Evolutionary conservation across 23 tunicate genomes (phyloP).

Genomic region (Corella eumyota): DNA sequence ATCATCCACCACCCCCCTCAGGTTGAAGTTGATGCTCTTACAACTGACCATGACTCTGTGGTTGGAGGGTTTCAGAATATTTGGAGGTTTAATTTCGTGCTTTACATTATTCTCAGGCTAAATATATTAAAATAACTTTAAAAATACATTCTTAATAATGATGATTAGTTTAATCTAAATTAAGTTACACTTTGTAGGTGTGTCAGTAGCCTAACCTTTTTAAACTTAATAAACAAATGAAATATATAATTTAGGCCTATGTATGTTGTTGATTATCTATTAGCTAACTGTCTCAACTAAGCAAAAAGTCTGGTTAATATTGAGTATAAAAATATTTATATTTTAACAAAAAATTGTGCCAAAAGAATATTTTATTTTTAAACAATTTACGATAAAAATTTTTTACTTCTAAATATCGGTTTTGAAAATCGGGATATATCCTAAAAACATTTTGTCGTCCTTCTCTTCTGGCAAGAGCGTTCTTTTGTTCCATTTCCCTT

Average conservation of each 20-base stretch:
- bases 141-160: too few relatives aligned
- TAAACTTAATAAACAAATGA: too few relatives aligned
- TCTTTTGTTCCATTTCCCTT: slow-evolving; percentile 79
- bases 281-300: too few relatives aligned
- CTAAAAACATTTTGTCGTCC: slow-evolving; percentile 43
- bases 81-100: slow-evolving; percentile 22
- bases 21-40: slow-evolving; percentile 49
- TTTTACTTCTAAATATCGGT: slow-evolving; percentile 22
- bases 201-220: too few relatives aligned
- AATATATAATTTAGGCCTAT: too few relatives aligned
- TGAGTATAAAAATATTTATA: too few relatives aligned
- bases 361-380: too few relatives aligned
- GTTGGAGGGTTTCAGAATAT: slow-evolving; percentile 18
- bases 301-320: too few relatives aligned
- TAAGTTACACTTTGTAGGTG: too few relatives aligned
- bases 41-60: slow-evolving; percentile 61
- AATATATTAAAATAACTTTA: neutral
- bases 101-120: neutral
- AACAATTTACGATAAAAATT: neutral
- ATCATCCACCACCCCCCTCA: slow-evolving; percentile 80
- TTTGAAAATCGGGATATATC: slow-evolving; percentile 69
- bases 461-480: slow-evolving; percentile 45
- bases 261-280: too few relatives aligned
- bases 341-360: too few relatives aligned
- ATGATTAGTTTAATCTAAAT: too few relatives aligned